A percentile compares a stretch with the other conserved stretches of the same genome.
Conservation (phyloP, 2,797 vertebrate genomes). For the Halcyon badia region DNA sequence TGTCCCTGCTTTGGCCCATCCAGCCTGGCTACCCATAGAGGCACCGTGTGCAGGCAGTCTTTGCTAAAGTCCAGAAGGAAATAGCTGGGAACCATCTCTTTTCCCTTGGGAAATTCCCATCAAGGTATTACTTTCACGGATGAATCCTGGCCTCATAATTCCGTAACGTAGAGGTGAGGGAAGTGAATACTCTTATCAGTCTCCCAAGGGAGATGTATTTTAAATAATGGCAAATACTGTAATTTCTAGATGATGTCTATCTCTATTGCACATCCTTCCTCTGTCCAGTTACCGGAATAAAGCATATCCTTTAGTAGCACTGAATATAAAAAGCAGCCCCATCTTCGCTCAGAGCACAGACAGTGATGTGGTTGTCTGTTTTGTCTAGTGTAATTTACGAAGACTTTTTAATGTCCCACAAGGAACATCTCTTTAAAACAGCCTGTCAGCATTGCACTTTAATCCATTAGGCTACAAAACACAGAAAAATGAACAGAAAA, state of each 20-base stretch:
- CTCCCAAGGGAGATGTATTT: background rate
- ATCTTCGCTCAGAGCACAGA: background rate
- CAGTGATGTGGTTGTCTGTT: background rate
- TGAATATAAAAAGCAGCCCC: background rate
- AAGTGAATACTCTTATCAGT: background rate
- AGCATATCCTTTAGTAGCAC: background rate
- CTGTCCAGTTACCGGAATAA: background rate
- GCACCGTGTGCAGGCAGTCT: background rate
- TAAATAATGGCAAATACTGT: constrained; percentile 1
- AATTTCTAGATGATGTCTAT: background rate
- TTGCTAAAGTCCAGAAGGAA: background rate
- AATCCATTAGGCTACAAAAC: constrained; percentile 35
- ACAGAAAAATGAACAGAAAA: constrained; percentile 9
- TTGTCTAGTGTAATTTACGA: background rate
- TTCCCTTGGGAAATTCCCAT: background rate
- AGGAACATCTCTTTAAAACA: background rate
- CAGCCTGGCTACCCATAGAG: background rate
- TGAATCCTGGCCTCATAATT: background rate
- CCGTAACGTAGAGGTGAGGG: background rate
- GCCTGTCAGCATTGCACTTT: constrained; percentile 17
- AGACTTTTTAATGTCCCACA: constrained; percentile 17
- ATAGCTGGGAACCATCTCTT: background rate
- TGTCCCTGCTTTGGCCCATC: background rate
- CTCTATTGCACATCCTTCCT: background rate
- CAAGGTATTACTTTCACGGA: background rate